A percentile compares a stretch with the other conserved stretches of the same genome.
phyloP scores from a whole-genome alignment of 2,888 invertebrate species.

The Cerceris ruficornis region DNA sequence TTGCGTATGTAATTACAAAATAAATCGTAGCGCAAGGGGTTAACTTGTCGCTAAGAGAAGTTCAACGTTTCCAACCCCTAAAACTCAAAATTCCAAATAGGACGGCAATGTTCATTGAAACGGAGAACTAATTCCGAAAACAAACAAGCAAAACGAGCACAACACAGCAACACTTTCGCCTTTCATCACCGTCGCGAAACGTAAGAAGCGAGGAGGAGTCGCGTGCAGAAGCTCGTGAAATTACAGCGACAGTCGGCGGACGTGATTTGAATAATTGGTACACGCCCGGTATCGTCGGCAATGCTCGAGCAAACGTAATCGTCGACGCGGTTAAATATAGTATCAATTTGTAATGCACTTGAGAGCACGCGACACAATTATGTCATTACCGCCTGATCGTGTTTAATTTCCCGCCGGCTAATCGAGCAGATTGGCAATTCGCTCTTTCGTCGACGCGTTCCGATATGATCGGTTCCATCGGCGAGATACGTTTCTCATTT shows the following conservation, averaged over 20 bases:
- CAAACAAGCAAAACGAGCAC: too few species aligned
- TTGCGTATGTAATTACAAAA: too few species aligned
- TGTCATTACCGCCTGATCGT: constrained; percentile 14
- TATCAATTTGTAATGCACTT: constrained; percentile 18
- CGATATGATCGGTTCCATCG: constrained; percentile 16
- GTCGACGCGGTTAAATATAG: constrained; percentile 20
- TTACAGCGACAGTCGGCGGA: not conserved
- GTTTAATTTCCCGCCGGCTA: constrained; percentile 16
- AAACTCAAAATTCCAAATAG: too few species aligned
- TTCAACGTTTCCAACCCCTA: too few species aligned
- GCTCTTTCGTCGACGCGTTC: constrained; percentile 1
- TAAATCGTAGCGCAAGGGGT: too few species aligned
- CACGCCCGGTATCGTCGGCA: not conserved
- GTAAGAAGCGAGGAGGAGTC: not conserved
- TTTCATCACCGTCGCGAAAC: too few species aligned
- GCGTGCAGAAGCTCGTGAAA: not conserved
- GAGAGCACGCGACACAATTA: constrained; percentile 21
- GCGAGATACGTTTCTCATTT: not conserved
- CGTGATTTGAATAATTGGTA: constrained; percentile 18
- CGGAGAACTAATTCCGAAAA: too few species aligned
- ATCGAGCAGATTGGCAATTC: constrained; percentile 15
- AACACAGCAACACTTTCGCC: too few species aligned
- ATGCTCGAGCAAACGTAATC: constrained; percentile 26
- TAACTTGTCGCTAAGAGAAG: too few species aligned
- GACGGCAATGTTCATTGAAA: too few species aligned